Percentiles rank a stretch among this genome's conserved stretches.
These are phyloP conservation scores for Drosophila falleni DNA, from an alignment of 2,888 invertebrate genomes.

Conservation along the genomic window DNA sequence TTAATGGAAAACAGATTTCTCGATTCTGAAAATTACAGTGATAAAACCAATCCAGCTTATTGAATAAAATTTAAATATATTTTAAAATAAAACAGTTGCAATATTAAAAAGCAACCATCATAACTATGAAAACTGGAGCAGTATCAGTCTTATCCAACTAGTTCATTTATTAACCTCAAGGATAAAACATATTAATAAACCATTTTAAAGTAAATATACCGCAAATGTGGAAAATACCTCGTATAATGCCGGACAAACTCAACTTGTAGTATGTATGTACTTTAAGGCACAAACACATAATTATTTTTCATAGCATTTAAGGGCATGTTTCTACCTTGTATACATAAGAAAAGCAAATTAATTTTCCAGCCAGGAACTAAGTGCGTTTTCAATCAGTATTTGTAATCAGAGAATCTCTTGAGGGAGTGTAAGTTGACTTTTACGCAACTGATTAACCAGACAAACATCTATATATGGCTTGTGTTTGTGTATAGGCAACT, in stretches of 20 bases:
- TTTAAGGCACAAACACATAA: not conserved
- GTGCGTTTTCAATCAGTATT: constrained; percentile 26
- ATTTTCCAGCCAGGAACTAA: constrained; percentile 34
- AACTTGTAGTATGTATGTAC: not conserved
- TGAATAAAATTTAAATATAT: too few species aligned
- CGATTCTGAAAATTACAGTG: too few species aligned
- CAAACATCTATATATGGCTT: not conserved
- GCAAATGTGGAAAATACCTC: too few species aligned
- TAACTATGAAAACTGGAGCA: too few species aligned
- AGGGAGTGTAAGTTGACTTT: constrained; percentile 35
- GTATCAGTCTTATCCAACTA: too few species aligned
- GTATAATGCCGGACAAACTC: not conserved
- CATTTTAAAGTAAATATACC: too few species aligned
- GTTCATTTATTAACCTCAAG: too few species aligned
- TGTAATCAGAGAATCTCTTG: constrained; percentile 17
- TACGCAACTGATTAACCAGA: constrained; percentile 53
- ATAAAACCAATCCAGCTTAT: too few species aligned
- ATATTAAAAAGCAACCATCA: too few species aligned
- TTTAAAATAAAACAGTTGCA: too few species aligned
- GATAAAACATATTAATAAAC: too few species aligned
- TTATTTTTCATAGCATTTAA: not conserved
- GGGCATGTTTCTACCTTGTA: not conserved
- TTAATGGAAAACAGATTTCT: too few species aligned
- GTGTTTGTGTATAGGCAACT: constrained; percentile 9
- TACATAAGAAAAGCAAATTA: constrained; percentile 24